phyloP scores from a whole-genome alignment of 1,140 invertebrate species.

The Capitella teleta region DNA sequence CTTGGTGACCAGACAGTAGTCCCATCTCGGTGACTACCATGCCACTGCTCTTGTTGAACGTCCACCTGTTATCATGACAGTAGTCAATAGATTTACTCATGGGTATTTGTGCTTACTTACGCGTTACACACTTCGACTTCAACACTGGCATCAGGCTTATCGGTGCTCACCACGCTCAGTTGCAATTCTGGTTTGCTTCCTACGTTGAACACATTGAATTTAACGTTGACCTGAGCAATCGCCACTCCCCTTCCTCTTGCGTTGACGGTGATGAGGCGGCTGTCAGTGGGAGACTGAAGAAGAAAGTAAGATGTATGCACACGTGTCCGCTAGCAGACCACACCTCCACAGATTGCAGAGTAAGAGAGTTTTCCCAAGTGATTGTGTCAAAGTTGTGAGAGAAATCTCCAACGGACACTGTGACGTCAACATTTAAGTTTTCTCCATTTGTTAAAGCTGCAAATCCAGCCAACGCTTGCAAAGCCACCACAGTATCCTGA shows the following conservation, averaged over 20 bases:
- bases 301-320: too few relatives aligned
- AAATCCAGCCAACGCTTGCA: not conserved
- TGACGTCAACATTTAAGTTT: not conserved
- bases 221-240: too few relatives aligned
- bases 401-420: not conserved
- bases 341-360: constrained; percentile 1
- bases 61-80: too few relatives aligned
- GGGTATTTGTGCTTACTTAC: too few relatives aligned
- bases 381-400: not conserved
- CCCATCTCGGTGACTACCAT: constrained; percentile 7
- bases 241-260: too few relatives aligned
- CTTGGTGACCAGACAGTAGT: constrained; percentile 4
- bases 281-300: too few relatives aligned
- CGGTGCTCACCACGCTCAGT: too few relatives aligned
- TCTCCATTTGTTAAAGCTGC: not conserved
- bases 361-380: not conserved
- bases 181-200: not conserved
- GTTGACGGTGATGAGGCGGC: too few relatives aligned
- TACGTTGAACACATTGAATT: not conserved
- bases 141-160: too few relatives aligned
- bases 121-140: too few relatives aligned
- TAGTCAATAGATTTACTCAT: too few relatives aligned
- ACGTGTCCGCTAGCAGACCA: too few relatives aligned
- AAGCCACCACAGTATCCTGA: not conserved
- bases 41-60: constrained; percentile 1